Evolutionary conservation across 1,140 invertebrate species (phyloP).

Genomic region (Drosophila burlai): DNA sequence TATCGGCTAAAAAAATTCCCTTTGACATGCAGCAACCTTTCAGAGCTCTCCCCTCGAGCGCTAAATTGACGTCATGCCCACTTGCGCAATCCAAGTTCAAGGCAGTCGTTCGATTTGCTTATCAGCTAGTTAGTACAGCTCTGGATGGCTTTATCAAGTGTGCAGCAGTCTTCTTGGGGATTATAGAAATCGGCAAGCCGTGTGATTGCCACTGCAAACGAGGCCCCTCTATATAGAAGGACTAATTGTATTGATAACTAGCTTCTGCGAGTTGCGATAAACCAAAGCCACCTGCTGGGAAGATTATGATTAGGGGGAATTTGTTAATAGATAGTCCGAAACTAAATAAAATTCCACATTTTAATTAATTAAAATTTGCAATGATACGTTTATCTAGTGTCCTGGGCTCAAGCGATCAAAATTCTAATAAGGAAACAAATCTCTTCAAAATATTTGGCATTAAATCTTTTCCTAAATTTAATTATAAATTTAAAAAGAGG

Average conservation of each 20-base stretch:
- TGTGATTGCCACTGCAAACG: not conserved
- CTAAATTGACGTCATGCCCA: slow-evolving; percentile 30
- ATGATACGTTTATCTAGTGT: slow-evolving; percentile 32
- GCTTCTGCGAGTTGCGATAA: slow-evolving; percentile 1
- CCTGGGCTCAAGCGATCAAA: slow-evolving; percentile 21
- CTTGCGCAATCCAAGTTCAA: slow-evolving; percentile 44
- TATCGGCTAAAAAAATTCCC: slow-evolving; percentile 9
- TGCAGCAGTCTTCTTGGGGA: slow-evolving; percentile 20
- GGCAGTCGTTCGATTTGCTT: slow-evolving; percentile 27
- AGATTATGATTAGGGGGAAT: not conserved
- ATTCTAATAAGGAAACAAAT: slow-evolving; percentile 25
- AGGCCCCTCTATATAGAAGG: not conserved
- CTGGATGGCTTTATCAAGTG: slow-evolving; percentile 26
- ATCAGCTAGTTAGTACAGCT: slow-evolving; percentile 17
- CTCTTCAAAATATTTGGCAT: slow-evolving; percentile 21
- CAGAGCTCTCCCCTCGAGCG: not conserved
- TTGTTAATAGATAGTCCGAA: not conserved
- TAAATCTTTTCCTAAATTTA: slow-evolving; percentile 15
- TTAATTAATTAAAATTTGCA: slow-evolving; percentile 33
- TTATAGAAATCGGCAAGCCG: slow-evolving; percentile 13
- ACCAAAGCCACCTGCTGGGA: not conserved
- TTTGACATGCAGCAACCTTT: slow-evolving; percentile 7
- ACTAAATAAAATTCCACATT: not conserved
- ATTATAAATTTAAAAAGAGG: slow-evolving; percentile 20
- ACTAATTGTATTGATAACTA: slow-evolving; percentile 10